These are phyloP conservation scores for Drosophila stalkeri DNA, from an alignment of 2,888 invertebrate genomes.

Conservation along the genomic window DNA sequence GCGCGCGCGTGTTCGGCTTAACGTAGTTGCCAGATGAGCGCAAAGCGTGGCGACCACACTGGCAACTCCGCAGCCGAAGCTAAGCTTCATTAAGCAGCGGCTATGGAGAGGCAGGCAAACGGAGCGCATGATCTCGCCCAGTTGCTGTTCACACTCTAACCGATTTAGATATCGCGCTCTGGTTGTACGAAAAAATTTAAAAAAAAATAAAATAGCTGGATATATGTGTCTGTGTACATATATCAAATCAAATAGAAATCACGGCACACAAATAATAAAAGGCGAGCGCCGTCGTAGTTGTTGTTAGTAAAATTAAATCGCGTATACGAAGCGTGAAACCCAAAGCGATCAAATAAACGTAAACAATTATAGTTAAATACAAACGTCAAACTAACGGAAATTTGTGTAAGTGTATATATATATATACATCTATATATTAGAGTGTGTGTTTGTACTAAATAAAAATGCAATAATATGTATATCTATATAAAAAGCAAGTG, in stretches of 20 bases:
- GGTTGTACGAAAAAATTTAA: conserved; percentile 31
- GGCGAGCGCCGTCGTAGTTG: conserved; percentile 34
- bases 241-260: conserved; percentile 29
- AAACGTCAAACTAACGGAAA: conserved; percentile 64
- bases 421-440: conserved; percentile 1
- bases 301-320: conserved; percentile 50
- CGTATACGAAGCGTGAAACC: conserved; percentile 76
- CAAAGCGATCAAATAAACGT: conserved; percentile 61
- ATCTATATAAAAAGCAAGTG: conserved; percentile 23
- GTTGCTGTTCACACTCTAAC: conserved; percentile 76
- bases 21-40: conserved; percentile 54
- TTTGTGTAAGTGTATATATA: conserved; percentile 51
- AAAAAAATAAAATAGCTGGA: not conserved
- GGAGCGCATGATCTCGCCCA: conserved; percentile 62
- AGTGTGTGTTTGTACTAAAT: conserved; percentile 45
- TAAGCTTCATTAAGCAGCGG: conserved; percentile 73
- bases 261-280: conserved; percentile 35
- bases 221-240: conserved; percentile 2
- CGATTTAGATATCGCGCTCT: conserved; percentile 75
- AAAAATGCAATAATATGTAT: conserved; percentile 37
- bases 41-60: conserved; percentile 42
- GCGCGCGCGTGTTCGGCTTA: conserved; percentile 20
- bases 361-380: conserved; percentile 63
- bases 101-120: conserved; percentile 49
- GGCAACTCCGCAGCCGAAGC: conserved; percentile 70